A percentile compares a stretch with the other conserved stretches of the same genome.
These are phyloP conservation scores for Philopedon plagiatum DNA, from an alignment of 2,888 invertebrate species.

Conservation along the genomic window DNA sequence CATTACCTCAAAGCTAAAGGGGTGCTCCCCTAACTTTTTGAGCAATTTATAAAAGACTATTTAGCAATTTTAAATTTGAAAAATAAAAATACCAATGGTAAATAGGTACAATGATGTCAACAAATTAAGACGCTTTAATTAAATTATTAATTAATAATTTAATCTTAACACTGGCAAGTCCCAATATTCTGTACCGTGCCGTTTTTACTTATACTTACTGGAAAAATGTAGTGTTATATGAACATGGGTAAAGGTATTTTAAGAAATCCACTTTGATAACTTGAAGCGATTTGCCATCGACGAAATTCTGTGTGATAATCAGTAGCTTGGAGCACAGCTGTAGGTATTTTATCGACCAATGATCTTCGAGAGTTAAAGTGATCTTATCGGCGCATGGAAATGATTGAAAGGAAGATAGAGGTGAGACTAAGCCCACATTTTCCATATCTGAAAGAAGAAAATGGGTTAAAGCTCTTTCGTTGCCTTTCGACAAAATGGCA, in stretches of 20 bases:
- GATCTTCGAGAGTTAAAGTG: not conserved
- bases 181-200: too few relatives aligned
- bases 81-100: too few relatives aligned
- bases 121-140: too few relatives aligned
- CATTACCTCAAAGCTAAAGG: too few relatives aligned
- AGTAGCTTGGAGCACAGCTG: constrained; percentile 31
- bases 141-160: too few relatives aligned
- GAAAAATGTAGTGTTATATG: not conserved
- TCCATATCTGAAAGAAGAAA: not conserved
- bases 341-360: constrained; percentile 25
- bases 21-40: too few relatives aligned
- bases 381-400: not conserved
- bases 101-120: too few relatives aligned
- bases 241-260: not conserved
- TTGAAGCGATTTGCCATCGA: not conserved
- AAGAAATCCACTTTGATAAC: constrained; percentile 15
- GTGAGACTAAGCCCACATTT: constrained; percentile 10
- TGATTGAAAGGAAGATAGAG: constrained; percentile 1
- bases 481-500: too few relatives aligned
- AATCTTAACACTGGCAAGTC: too few relatives aligned
- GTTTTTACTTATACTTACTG: not conserved
- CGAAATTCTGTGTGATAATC: not conserved
- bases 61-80: too few relatives aligned
- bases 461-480: too few relatives aligned
- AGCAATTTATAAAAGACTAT: too few relatives aligned